A percentile compares a stretch with the other conserved stretches of the same genome.
Evolutionary conservation across 2,888 invertebrate genomes (phyloP).

Genomic region (Acronicta aceris): DNA sequence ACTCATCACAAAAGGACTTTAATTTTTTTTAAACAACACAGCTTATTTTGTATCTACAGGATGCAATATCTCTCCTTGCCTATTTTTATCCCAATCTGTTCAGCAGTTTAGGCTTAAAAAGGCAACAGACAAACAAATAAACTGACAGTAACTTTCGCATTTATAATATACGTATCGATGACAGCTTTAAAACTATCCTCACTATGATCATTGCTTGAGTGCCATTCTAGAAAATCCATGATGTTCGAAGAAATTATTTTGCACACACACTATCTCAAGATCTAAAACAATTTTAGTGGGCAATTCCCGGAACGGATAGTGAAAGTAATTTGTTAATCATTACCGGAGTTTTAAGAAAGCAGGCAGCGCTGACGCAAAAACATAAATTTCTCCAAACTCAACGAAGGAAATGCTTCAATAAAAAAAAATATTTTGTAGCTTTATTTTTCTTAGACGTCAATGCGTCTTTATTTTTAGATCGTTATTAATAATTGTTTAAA

Average conservation of each 20-base stretch:
- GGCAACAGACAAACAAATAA: too few relatives aligned
- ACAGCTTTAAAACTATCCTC: too few relatives aligned
- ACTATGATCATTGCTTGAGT: background rate
- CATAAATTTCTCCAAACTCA: constrained; percentile 29
- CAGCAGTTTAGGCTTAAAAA: too few relatives aligned
- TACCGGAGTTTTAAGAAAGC: constrained; percentile 24
- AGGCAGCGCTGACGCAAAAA: constrained; percentile 27
- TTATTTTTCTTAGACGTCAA: constrained; percentile 56
- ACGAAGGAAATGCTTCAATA: constrained; percentile 24
- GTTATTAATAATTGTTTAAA: constrained; percentile 55
- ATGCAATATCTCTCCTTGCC: too few relatives aligned
- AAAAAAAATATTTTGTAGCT: constrained; percentile 46
- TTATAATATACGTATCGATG: too few relatives aligned
- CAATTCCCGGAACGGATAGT: constrained; percentile 9
- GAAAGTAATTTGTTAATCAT: constrained; percentile 10
- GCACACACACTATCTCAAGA: background rate
- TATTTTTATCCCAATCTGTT: too few relatives aligned
- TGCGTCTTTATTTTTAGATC: constrained; percentile 47
- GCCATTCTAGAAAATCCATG: background rate
- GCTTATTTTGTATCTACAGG: too few relatives aligned
- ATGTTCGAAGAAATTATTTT: constrained; percentile 3
- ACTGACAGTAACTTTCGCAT: too few relatives aligned
- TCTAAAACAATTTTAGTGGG: constrained; percentile 4
- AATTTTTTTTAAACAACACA: too few relatives aligned
- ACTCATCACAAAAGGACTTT: too few relatives aligned